Percentiles rank a stretch among this genome's conserved stretches.
phyloP scores from a whole-genome alignment of 2,888 invertebrate genomes.

The Drosophila multiciliata region DNA sequence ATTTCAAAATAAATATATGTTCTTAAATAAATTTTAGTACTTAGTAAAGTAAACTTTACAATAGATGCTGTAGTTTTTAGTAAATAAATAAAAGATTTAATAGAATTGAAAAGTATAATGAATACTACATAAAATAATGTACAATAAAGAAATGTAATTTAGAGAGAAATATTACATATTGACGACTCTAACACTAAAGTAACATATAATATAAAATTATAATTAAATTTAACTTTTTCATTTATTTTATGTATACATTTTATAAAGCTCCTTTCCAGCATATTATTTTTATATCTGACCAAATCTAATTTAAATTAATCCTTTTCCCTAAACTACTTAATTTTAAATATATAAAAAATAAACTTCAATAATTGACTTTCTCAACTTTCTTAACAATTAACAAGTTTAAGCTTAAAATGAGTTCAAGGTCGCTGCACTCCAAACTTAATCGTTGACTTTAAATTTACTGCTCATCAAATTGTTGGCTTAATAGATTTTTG shows the following conservation, averaged over 20 bases:
- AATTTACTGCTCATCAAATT: background rate
- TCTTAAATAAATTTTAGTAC: background rate
- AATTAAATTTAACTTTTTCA: no score
- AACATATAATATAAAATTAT: background rate
- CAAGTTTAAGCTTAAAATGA: background rate
- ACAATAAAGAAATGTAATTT: background rate
- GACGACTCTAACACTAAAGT: background rate
- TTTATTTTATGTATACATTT: background rate
- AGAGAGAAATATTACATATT: fast-evolving
- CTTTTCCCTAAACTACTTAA: background rate
- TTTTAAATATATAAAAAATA: background rate
- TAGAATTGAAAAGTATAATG: background rate
- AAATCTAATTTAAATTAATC: background rate
- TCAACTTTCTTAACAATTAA: background rate
- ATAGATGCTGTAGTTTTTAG: background rate
- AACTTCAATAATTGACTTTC: background rate
- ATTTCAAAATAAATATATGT: background rate
- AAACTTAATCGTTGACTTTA: background rate
- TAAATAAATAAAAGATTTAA: no score
- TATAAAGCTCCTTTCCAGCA: background rate
- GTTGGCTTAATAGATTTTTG: background rate
- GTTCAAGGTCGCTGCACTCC: background rate
- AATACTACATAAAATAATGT: background rate
- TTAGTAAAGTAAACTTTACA: background rate
- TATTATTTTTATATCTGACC: background rate